Percentiles rank a stretch among this genome's conserved stretches.
These are phyloP conservation scores for Sitta carolinensis DNA, from an alignment of 2,797 vertebrate species.

Conservation along the genomic window DNA sequence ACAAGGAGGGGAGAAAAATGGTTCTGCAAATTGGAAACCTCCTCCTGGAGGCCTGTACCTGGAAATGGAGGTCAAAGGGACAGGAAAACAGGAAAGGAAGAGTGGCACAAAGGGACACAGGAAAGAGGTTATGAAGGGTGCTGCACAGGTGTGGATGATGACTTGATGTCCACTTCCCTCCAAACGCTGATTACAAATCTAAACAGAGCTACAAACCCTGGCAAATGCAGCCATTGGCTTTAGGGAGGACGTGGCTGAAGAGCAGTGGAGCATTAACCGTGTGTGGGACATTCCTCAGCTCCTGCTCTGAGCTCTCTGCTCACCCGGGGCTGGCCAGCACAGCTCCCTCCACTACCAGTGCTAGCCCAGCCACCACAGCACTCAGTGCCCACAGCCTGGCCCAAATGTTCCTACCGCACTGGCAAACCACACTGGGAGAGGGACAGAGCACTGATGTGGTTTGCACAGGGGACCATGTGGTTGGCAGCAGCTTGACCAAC, in stretches of 20 bases:
- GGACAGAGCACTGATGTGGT: not conserved
- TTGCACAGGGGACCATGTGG: not conserved
- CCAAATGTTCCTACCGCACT: not conserved
- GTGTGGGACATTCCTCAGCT: not conserved
- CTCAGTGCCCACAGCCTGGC: not conserved
- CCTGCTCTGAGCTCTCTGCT: fast-evolving
- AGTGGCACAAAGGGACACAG: not conserved
- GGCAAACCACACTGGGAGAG: not conserved
- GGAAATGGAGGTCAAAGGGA: not conserved
- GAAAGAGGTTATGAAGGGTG: not conserved
- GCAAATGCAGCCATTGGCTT: not conserved
- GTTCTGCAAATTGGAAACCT: not conserved
- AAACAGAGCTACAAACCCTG: not conserved
- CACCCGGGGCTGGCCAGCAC: not conserved
- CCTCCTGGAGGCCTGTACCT: not conserved
- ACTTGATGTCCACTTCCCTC: not conserved
- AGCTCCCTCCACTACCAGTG: not conserved
- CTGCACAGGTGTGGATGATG: not conserved
- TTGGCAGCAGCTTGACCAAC: not conserved
- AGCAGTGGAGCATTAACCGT: not conserved
- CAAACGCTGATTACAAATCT: not conserved
- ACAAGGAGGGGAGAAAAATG: not conserved
- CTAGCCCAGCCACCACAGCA: not conserved
- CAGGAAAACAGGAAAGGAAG: not conserved
- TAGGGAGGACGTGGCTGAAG: not conserved